phyloP scores from a whole-genome alignment of 2,113 vertebrate species.

The Stictonetta naevosa region DNA sequence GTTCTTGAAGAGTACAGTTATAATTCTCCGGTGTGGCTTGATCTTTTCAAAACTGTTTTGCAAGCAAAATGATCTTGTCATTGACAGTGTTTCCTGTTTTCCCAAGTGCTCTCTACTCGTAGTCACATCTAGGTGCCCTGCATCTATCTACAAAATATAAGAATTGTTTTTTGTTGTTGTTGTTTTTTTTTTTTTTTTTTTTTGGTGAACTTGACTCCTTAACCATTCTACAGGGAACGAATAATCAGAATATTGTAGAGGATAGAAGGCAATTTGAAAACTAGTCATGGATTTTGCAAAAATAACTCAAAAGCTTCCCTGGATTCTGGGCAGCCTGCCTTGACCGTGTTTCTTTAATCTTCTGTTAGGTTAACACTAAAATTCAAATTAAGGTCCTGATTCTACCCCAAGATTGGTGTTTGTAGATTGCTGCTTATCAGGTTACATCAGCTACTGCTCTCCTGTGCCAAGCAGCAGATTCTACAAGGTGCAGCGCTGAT shows the following conservation, averaged over 20 bases:
- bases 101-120: not conserved
- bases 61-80: not conserved
- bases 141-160: not conserved
- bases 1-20: not conserved
- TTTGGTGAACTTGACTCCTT: not conserved
- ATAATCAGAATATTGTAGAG: not conserved
- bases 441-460: conserved; percentile 10
- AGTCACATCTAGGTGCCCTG: not conserved
- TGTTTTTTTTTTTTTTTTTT: too few species aligned
- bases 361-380: conserved; percentile 18
- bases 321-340: not conserved
- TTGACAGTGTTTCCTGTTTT: not conserved
- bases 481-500: not conserved
- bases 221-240: not conserved
- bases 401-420: not conserved
- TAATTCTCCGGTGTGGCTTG: not conserved
- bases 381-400: conserved; percentile 27
- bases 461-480: not conserved
- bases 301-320: not conserved
- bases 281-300: not conserved
- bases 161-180: too few species aligned
- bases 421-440: conserved; percentile 20
- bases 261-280: not conserved
- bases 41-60: not conserved
- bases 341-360: not conserved